These are phyloP conservation scores for Cerastis rubricosa DNA, from an alignment of 2,888 invertebrate genomes.

Conservation along the genomic window DNA sequence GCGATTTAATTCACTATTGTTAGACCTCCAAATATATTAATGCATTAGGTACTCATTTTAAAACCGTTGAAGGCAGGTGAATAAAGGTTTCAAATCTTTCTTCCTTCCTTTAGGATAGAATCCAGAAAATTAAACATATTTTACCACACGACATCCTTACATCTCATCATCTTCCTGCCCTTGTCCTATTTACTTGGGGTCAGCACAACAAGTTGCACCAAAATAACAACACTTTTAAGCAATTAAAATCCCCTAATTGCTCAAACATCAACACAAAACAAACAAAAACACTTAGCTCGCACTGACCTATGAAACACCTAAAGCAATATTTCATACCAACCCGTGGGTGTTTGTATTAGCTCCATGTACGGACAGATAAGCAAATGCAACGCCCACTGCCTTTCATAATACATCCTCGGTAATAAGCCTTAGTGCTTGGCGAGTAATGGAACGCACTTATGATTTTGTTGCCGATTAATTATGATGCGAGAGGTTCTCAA, in stretches of 20 bases:
- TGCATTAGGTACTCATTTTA: neutral
- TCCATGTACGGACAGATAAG: constrained; percentile 63
- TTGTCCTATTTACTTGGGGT: too few relatives aligned
- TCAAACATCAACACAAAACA: constrained; percentile 18
- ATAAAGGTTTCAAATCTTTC: neutral
- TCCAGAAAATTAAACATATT: neutral
- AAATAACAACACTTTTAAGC: neutral
- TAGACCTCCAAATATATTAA: neutral
- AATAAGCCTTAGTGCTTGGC: constrained; percentile 59
- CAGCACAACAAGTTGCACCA: neutral
- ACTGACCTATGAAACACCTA: constrained; percentile 53
- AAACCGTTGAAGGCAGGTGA: neutral
- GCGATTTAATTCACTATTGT: neutral
- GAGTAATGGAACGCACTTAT: constrained; percentile 60
- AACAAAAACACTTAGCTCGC: constrained; percentile 51
- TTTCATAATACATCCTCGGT: constrained; percentile 61
- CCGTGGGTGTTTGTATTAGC: constrained; percentile 69
- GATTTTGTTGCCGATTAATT: constrained; percentile 65
- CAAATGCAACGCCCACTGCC: constrained; percentile 70
- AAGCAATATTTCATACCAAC: constrained; percentile 59
- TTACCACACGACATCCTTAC: neutral
- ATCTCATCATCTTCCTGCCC: too few relatives aligned
- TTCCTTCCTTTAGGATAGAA: neutral
- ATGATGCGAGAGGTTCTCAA: constrained; percentile 57
- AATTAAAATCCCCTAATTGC: constrained; percentile 43